These are phyloP conservation scores for Anthopleura xanthogrammica DNA, from an alignment of 92 coral and sea anemone genomes.

Conservation along the genomic window DNA sequence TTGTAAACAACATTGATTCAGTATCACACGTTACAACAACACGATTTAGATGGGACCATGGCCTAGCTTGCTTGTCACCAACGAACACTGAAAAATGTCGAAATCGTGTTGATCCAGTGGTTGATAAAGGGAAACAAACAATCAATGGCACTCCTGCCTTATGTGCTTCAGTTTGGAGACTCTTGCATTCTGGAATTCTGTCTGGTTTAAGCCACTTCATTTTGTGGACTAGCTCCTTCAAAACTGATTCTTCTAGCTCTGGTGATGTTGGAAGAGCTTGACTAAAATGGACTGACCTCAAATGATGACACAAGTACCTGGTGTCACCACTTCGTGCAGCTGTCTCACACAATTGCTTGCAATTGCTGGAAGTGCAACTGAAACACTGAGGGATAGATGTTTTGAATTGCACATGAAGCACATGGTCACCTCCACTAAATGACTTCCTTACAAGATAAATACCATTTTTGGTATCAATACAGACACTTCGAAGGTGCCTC, in stretches of 20 bases:
- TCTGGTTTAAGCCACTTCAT: constrained; percentile 24
- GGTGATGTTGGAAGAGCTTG: neutral
- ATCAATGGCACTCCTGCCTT: constrained; percentile 27
- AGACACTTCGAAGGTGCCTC: neutral
- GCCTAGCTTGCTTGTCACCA: constrained; percentile 26
- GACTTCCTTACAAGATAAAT: neutral
- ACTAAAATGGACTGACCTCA: neutral
- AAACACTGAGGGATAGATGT: constrained; percentile 1
- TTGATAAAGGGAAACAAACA: constrained; percentile 11
- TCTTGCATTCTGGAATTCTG: constrained; percentile 28
- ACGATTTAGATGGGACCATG: constrained; percentile 17
- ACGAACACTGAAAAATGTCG: constrained; percentile 28
- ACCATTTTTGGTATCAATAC: neutral
- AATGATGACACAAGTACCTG: constrained; percentile 1
- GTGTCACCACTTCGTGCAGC: neutral
- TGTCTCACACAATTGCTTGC: neutral
- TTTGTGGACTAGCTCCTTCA: neutral
- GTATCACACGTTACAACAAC: constrained; percentile 25
- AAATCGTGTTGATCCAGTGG: constrained; percentile 13
- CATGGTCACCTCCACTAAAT: neutral
- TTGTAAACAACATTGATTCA: neutral
- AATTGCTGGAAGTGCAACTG: neutral
- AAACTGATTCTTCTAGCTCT: constrained; percentile 1
- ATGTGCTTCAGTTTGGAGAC: constrained; percentile 1
- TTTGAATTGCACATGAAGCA: constrained; percentile 2